Percentiles rank a stretch among this genome's conserved stretches.
Conservation (phyloP, 2,888 invertebrate species). For the Drosophila algonquin region DNA sequence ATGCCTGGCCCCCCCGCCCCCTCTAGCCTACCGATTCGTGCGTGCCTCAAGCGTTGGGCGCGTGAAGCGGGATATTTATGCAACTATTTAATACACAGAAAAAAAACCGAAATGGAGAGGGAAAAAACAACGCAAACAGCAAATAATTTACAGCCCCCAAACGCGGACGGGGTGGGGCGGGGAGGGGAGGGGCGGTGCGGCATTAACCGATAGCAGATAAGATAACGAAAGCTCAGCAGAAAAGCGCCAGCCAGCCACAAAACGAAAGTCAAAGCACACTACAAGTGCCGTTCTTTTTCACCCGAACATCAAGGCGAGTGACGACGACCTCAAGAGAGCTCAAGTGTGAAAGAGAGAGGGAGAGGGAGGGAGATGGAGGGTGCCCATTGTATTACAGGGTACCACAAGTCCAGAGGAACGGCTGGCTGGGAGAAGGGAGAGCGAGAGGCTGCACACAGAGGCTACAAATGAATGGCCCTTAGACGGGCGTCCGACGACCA, state of each 20-base stretch:
- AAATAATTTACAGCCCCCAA: constrained; percentile 3
- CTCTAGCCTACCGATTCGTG: constrained; percentile 6
- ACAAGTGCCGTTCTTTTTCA: constrained; percentile 31
- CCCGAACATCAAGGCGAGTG: constrained; percentile 75
- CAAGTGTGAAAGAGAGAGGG: constrained; percentile 13
- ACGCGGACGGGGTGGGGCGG: background rate
- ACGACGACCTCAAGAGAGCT: constrained; percentile 62
- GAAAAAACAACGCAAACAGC: background rate
- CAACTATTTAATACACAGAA: constrained; percentile 49
- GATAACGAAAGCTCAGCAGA: constrained; percentile 14
- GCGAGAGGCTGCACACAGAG: constrained; percentile 1
- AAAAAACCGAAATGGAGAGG: background rate
- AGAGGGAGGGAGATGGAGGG: background rate
- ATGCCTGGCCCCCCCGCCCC: background rate
- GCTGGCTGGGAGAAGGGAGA: background rate
- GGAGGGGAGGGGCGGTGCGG: background rate
- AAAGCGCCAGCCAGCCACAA: constrained; percentile 16
- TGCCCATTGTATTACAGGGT: background rate
- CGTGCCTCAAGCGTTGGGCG: constrained; percentile 32
- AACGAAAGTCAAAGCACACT: constrained; percentile 64
- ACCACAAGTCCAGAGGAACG: background rate
- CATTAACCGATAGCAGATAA: constrained; percentile 11
- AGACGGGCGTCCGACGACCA: constrained; percentile 61
- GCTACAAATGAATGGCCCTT: constrained; percentile 68
- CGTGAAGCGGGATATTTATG: constrained; percentile 65